Conservation (phyloP, 1,140 invertebrate species). For the Pinna nobilis region DNA sequence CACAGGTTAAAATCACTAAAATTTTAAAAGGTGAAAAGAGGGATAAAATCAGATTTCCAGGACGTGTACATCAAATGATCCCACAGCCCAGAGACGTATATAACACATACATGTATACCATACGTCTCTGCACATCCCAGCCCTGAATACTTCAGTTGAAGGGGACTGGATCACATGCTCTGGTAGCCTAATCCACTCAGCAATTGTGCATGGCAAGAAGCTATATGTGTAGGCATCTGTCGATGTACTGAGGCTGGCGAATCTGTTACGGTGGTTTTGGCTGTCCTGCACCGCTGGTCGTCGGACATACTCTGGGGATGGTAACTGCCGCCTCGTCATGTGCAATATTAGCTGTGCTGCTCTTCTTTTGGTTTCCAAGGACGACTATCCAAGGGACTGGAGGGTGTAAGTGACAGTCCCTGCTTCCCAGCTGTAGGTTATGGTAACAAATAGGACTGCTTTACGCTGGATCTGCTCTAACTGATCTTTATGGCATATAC, state of each 20-base stretch:
- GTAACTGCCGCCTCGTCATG: neutral
- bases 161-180: too few species aligned
- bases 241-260: too few species aligned
- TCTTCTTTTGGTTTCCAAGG: neutral
- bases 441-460: neutral
- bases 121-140: neutral
- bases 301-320: neutral
- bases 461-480: neutral
- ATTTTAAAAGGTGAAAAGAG: neutral
- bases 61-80: neutral
- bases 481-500: too few species aligned
- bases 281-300: neutral
- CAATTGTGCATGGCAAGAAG: too few species aligned
- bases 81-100: neutral
- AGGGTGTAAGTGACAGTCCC: neutral
- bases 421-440: neutral
- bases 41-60: neutral
- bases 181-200: neutral
- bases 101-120: too few species aligned
- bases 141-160: too few species aligned
- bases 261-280: neutral
- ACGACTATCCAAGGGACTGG: neutral
- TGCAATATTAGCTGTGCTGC: neutral
- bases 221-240: neutral
- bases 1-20: neutral